These are phyloP conservation scores for Silurus lanzhouensis DNA, from an alignment of 2,797 vertebrate genomes.

Conservation along the genomic window DNA sequence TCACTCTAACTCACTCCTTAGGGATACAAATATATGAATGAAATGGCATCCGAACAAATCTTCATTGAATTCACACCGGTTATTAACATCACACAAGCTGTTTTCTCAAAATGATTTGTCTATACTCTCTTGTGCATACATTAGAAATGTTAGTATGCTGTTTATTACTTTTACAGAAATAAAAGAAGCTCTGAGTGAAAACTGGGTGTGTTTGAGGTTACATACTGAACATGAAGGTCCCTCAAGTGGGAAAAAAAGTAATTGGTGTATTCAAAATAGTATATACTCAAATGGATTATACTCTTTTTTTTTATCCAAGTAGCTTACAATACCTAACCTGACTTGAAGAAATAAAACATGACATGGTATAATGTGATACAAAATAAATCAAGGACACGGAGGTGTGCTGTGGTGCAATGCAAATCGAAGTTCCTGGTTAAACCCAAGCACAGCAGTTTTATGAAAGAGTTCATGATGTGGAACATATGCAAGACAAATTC, in stretches of 20 bases:
- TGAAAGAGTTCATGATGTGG: neutral
- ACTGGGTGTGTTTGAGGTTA: no score
- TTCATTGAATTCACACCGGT: no score
- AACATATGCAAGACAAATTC: neutral
- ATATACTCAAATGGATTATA: neutral
- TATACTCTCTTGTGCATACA: neutral
- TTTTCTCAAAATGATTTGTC: neutral
- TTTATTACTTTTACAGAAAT: neutral
- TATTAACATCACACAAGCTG: neutral
- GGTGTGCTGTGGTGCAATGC: neutral
- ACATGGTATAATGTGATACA: neutral
- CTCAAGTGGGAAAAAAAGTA: no score
- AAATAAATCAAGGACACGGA: neutral
- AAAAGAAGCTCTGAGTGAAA: neutral
- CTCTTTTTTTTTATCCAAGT: neutral
- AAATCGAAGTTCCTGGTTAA: neutral
- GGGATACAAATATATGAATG: no score
- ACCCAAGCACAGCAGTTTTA: neutral
- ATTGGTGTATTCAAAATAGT: no score
- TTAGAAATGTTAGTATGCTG: neutral
- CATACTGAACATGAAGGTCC: no score
- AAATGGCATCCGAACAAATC: no score
- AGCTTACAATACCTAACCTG: neutral
- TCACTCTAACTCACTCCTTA: no score
- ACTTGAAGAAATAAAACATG: neutral